Evolutionary conservation across 2,113 vertebrate genomes (phyloP).

Genomic region (Piprites chloris): DNA sequence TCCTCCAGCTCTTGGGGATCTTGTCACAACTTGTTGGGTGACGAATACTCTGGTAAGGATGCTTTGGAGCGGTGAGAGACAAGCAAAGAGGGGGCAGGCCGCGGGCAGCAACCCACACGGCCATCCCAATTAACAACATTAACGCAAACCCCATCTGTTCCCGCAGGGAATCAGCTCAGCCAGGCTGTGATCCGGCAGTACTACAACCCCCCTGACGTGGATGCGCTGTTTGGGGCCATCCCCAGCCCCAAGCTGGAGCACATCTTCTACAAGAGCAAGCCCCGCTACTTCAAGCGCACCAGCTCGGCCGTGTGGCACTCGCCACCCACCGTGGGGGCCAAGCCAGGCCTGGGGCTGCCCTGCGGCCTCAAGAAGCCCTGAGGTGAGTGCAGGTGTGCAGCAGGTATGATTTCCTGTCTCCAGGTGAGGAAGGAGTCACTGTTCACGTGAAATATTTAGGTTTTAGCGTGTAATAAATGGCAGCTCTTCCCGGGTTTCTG

Average conservation of each 20-base stretch:
- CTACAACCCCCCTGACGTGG: slow-evolving; percentile 80
- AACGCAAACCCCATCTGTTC: rapidly evolving
- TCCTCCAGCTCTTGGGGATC: background rate
- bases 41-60: background rate
- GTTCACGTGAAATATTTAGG: background rate
- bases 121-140: background rate
- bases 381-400: background rate
- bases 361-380: background rate
- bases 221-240: slow-evolving; percentile 79
- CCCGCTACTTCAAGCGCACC: slow-evolving; percentile 92
- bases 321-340: slow-evolving; percentile 42
- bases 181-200: slow-evolving; percentile 74
- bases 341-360: background rate
- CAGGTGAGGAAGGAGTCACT: background rate
- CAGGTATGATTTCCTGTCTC: background rate
- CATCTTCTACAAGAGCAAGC: slow-evolving; percentile 92
- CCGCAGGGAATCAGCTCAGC: background rate
- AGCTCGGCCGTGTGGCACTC: slow-evolving; percentile 95
- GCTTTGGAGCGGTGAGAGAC: background rate
- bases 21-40: background rate
- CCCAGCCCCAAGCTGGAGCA: slow-evolving; percentile 81
- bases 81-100: rapidly evolving
- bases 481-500: background rate
- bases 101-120: rapidly evolving
- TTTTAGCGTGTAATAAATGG: background rate